phyloP scores from a whole-genome alignment of 1,140 invertebrate species.

The Nymphalis io region DNA sequence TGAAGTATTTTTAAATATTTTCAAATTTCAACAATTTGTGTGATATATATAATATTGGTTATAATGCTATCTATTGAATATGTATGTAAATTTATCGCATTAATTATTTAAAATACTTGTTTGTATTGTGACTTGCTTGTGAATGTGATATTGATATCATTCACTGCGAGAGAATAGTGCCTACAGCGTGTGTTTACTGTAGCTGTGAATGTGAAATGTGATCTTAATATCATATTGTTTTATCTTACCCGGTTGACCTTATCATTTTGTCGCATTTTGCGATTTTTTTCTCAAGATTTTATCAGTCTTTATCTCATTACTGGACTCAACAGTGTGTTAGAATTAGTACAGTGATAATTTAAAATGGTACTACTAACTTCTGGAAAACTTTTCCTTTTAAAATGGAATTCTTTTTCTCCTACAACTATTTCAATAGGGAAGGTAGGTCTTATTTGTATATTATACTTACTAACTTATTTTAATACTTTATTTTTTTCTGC shows the following conservation, averaged over 20 bases:
- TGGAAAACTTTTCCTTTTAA: neutral
- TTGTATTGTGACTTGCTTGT: too few species aligned
- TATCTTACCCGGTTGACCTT: conserved; percentile 9
- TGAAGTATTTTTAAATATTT: too few species aligned
- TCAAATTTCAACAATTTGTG: too few species aligned
- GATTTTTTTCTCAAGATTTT: neutral
- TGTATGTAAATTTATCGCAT: neutral
- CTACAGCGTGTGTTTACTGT: too few species aligned
- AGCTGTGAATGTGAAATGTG: neutral
- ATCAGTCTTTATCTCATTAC: neutral
- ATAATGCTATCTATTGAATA: neutral
- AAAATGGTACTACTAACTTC: conserved; percentile 4
- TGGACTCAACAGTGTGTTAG: neutral
- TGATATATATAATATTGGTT: too few species aligned
- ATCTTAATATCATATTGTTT: neutral
- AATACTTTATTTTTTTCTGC: too few species aligned
- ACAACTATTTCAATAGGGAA: conserved; percentile 8
- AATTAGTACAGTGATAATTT: neutral
- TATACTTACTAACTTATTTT: neutral
- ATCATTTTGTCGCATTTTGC: neutral
- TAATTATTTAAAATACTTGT: too few species aligned
- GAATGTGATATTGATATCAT: too few species aligned
- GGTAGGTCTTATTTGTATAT: neutral
- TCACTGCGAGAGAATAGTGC: too few species aligned
- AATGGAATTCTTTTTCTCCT: neutral